Base-by-base conservation (phyloP, 2,888 invertebrate genomes). In the Drosophila aldrichi region DNA sequence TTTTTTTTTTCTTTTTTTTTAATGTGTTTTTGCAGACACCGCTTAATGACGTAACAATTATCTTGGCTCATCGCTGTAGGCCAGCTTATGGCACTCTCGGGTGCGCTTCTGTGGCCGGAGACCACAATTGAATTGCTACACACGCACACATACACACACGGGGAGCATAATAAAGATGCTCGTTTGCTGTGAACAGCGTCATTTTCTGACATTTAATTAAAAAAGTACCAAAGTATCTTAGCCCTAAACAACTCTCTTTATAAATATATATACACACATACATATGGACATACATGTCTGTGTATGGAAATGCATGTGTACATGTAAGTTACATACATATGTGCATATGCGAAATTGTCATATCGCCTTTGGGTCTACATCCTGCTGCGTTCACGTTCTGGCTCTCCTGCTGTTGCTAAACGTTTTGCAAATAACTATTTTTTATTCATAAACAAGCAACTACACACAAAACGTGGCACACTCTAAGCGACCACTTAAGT, bases 31-130 rank as follows among this genome's bases (percentile, higher is more conserved):
- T 70, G 74, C 80, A 76, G 80, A 68, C 76, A 54, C 44, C 81
- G 59, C 71, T 85, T 89, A 90, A 86, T 89, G 89, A 86, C 90
- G 83, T 89, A 89, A 89, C 89, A 89, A 88, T 84, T 90, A 85
- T 85, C 84, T 83, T 70, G 70, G 78, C 77, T 71, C 82, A 79
- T 70, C 81, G 60, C 63, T 58, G 64, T 74, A 68, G 80, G 79
- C 82, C 74, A 78, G 77, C 75, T 85, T 87, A 89, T 84, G 77
- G 57, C 70, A 82, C 89, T 86, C 88, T 73, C 71, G 89, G 88
- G 89, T 82, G 86, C 77, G 82, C 69, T 83, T 82, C 73, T 75
- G 75, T 52, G 83, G 70, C 72, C 74, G 56, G 54, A 76, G 77
- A 60, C 62, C 72, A 83, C 77, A 88, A 89, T 88, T 89, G 87